These are phyloP conservation scores for Orientallactaga bullata DNA, from an alignment of 2,113 vertebrate genomes.

Conservation along the genomic window DNA sequence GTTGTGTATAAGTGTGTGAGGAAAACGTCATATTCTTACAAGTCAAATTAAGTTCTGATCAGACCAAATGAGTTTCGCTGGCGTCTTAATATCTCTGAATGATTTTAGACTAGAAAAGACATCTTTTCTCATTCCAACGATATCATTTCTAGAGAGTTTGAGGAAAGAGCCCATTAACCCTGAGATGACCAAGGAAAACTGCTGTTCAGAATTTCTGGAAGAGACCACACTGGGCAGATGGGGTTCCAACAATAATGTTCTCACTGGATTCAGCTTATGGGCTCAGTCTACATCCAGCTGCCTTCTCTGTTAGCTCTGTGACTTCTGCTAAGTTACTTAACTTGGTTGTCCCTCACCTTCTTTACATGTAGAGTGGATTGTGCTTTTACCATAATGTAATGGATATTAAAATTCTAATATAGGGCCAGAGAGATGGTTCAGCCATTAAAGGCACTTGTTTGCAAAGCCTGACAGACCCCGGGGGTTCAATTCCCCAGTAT, in stretches of 20 bases:
- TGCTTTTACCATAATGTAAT: background rate
- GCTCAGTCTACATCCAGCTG: background rate
- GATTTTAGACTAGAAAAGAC: background rate
- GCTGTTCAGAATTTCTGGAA: constrained; percentile 39
- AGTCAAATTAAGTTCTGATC: background rate
- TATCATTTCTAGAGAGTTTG: background rate
- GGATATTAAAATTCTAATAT: background rate
- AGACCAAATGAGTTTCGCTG: background rate
- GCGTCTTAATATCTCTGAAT: background rate
- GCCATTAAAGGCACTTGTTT: no score
- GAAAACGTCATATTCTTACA: background rate
- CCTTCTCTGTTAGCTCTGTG: background rate
- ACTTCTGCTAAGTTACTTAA: background rate
- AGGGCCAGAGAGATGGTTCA: no score
- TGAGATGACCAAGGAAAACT: background rate
- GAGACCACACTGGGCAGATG: background rate
- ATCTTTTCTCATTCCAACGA: background rate
- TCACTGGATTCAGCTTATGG: background rate
- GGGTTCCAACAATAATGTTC: background rate
- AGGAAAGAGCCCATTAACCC: background rate
- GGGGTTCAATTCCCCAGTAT: no score
- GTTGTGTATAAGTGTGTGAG: background rate
- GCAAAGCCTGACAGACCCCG: no score
- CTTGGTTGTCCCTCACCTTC: background rate
- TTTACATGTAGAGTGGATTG: background rate